These are phyloP conservation scores for Macrotus californicus DNA, from an alignment of 2,113 vertebrate species.

Conservation along the genomic window DNA sequence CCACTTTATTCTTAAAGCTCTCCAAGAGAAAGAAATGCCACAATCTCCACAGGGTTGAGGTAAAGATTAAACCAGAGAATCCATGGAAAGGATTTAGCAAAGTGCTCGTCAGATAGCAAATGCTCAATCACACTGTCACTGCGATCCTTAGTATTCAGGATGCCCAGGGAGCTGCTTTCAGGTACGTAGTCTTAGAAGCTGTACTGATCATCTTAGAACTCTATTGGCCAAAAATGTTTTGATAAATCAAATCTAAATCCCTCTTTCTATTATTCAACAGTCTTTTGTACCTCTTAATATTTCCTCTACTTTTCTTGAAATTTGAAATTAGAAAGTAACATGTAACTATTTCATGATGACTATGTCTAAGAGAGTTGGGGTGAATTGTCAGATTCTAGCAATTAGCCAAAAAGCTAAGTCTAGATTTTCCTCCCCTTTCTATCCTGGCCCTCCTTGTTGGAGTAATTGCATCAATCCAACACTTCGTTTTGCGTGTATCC, in stretches of 20 bases:
- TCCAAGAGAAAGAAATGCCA: neutral
- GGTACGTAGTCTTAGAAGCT: neutral
- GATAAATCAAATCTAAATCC: neutral
- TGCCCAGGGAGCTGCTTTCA: neutral
- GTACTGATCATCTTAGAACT: neutral
- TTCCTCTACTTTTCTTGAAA: neutral
- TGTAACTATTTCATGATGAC: neutral
- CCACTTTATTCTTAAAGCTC: neutral
- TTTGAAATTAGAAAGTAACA: neutral
- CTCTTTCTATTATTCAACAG: neutral
- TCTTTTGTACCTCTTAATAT: neutral
- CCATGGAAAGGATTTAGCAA: neutral
- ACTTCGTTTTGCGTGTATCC: constrained; percentile 26
- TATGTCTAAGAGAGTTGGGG: neutral
- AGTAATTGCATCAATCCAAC: constrained; percentile 54
- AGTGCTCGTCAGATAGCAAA: neutral
- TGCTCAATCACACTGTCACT: neutral
- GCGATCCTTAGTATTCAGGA: neutral
- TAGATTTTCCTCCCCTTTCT: neutral
- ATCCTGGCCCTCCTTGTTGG: neutral
- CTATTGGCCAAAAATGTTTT: neutral
- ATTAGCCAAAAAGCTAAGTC: neutral
- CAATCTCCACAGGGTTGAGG: neutral
- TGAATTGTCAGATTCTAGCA: neutral
- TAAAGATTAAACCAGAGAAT: constrained; percentile 12